Evolutionary conservation across 23 tunicate genomes (phyloP), one percentile per base, ranked within the genome.

Genomic region (Corella eumyota): DNA sequence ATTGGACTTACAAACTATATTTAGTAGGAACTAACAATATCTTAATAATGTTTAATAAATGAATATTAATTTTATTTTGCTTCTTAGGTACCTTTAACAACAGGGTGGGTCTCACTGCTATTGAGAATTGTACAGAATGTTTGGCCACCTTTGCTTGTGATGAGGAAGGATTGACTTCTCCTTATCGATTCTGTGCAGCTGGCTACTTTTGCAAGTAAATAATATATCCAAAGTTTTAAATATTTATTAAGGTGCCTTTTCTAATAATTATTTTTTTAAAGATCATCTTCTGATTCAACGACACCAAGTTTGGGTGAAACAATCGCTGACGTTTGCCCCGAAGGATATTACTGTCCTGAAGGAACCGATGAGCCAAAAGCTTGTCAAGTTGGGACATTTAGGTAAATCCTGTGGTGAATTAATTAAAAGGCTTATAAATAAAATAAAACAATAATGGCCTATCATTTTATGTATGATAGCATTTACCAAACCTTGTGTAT

Each of bases 141-240:
- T 56, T 69, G 17, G 83, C 64, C 4, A 65, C 37, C 27, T 90
- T 50, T 48, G 90, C 90, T 49, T 90, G 97, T 56, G 82, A 68
- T 46, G 75, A 74, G 50, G 49, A 56, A 0, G 96, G 96, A 0
- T 46, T 88, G 17, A 47, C 33, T 20, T 73, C 67, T 61, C 96
- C 96, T 0, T 53, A 56, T 11, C 65, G 52, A 1, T 30, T 32
- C 23, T 88, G 96, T 52, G 49, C 60, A 13, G 72, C 88, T 6
- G 88, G 96, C 5, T 88, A 72, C 48, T 78, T 72, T 61, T 88
- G 96, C 96, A 88, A 51, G 96, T 88, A 52, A 1, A 75, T 17
- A 13, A 26, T 62, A 4, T 58, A 58, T 7, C 22, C 15, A 40
- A 9, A 40, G 48, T 15, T 40, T 11, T 40, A 9, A 9, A 15